Evolutionary conservation across 2,888 invertebrate species (phyloP).

Genomic region (Stenotaenia linearis): DNA sequence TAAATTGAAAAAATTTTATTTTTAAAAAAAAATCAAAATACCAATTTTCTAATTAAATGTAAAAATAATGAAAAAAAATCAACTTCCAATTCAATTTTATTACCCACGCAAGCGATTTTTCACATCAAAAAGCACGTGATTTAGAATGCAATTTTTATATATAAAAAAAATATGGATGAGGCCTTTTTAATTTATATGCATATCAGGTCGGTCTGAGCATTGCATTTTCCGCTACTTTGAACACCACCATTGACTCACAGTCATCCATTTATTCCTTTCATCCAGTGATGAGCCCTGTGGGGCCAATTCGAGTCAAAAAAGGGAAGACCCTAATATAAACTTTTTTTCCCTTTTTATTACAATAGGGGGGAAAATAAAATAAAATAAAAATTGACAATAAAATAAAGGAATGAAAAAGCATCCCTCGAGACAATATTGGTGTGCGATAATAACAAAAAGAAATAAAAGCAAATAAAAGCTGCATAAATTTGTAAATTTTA

Average conservation of each 20-base stretch:
- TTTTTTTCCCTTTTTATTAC: neutral
- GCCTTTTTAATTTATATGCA: constrained; percentile 24
- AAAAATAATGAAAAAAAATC: neutral
- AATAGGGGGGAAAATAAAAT: neutral
- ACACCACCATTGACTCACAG: constrained; percentile 14
- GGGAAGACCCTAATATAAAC: neutral
- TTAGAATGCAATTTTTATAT: neutral
- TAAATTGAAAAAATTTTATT: neutral
- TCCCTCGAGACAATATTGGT: neutral
- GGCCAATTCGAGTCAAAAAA: constrained; percentile 7
- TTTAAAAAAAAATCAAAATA: neutral
- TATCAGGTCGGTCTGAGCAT: constrained; percentile 6
- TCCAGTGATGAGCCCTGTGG: neutral
- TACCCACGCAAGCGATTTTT: neutral
- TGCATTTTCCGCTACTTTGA: constrained; percentile 14
- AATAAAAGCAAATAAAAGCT: neutral
- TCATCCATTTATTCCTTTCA: constrained; percentile 16
- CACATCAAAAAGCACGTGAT: constrained; percentile 14
- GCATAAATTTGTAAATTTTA: too few species aligned
- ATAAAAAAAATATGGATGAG: neutral
- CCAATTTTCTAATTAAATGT: neutral
- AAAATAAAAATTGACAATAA: constrained; percentile 7
- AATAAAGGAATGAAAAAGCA: neutral
- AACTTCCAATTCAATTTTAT: neutral
- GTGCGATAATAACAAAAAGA: neutral